Base-by-base conservation (phyloP, 2,797 vertebrate genomes). In the Pangasius larnaudii region DNA sequence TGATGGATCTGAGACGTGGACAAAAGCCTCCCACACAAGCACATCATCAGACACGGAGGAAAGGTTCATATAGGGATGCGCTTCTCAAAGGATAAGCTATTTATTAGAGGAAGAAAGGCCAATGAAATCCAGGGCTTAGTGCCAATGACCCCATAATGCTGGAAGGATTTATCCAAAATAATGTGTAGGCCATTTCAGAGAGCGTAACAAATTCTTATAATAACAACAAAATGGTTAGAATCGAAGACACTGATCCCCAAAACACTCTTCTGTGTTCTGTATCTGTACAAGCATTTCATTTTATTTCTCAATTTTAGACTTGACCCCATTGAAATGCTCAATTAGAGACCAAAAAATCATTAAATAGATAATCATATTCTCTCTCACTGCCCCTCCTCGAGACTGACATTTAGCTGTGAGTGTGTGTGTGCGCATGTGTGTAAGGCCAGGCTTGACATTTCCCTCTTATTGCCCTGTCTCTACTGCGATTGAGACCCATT, bases 1-100 rank as follows among this genome's bases (percentile, higher is more conserved):
- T 93, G 93, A 95, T 93, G 92, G 93, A 95, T 94, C 92, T 93
- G 88, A 93, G 91, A 90, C 94, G 92, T 89, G 90, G 91, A 93
- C 92, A 91, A 94, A 91, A 92, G 92, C 93, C 92, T 93, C 86
- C 92, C 91, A 93, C 93, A 91, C 91, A 87, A 93, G 67, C 75
- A 30, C 72, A 71, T 77, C 10, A 78, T 84, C 87, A 53, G 63
- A 46, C 72, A 7, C 33, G 30, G 80, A 49, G 72, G 74, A 59
- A 63, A 61, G 71, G 42, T 8, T 88, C 56, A 84, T 65, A 59
- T 30, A 67, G 72, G 67, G 82, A 87, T 42, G 63, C 36, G 53
- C 53, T 63, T 65, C 56, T 53, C 13, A 65, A 84, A 58, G 88
- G 46, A 77, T 84, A 67, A 84, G 72, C 71, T 51, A 24, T 86